Conservation (phyloP, 1,140 invertebrate genomes). For the Heliconius melpomene region DNA sequence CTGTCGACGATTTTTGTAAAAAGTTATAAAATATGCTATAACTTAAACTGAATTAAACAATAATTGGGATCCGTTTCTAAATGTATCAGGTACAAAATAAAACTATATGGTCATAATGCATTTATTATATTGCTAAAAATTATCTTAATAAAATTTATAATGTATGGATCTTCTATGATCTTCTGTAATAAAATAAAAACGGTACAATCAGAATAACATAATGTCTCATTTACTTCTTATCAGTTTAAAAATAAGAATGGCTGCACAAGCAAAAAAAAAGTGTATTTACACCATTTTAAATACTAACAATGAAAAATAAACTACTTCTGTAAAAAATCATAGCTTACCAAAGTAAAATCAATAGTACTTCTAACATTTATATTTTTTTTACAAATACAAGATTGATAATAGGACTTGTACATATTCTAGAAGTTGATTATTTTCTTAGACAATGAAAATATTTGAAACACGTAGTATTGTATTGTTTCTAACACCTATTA, state of each 20-base stretch:
- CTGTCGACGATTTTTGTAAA: background rate
- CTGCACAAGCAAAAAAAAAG: background rate
- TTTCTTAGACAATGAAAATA: background rate
- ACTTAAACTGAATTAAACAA: background rate
- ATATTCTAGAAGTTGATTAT: background rate
- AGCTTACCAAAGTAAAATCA: background rate
- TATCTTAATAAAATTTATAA: constrained; percentile 43
- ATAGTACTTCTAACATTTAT: background rate
- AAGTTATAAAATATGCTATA: background rate
- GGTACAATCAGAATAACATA: constrained; percentile 37
- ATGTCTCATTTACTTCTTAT: constrained; percentile 33
- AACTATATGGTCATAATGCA: constrained; percentile 53
- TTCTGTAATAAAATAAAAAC: constrained; percentile 41
- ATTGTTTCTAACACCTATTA: background rate
- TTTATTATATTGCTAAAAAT: constrained; percentile 58
- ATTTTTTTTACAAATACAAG: background rate
- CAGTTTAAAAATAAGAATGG: background rate
- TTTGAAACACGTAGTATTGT: background rate
- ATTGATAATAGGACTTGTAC: background rate
- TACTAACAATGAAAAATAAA: background rate
- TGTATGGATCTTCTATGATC: constrained; percentile 41
- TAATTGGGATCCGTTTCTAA: background rate
- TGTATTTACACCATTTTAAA: background rate
- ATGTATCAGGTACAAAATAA: constrained; percentile 39
- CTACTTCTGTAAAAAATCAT: background rate